Evolutionary conservation across 2,888 invertebrate genomes (phyloP), one percentile per base, ranked within the genome.

Genomic region (Andricus curvator): DNA sequence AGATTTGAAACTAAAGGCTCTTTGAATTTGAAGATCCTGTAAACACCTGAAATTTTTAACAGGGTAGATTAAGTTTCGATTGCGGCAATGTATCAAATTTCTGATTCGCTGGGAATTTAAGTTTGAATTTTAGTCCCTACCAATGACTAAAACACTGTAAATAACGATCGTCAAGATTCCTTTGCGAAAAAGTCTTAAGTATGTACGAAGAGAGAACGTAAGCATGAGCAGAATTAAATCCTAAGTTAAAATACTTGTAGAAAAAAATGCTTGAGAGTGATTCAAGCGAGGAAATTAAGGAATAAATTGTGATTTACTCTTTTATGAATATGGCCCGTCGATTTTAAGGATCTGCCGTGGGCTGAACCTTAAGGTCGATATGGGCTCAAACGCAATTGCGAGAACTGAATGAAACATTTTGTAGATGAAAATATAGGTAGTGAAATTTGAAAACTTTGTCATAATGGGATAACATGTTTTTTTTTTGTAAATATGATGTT

Each of bases 401-500:
- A 88, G 87, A 88, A 90, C 89, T 89, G 90, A 90, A 87, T 83
- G 87, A 88, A 86, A 89, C 82, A 87, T 89, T 89, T 90, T 88
- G 85, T 90, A 90, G 89, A 84, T 83, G 85, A 86, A 87, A 88
- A 84, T 78, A 82, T 90, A 90, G 88, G 83, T 90, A 90, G 88
- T 87, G 81, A 85, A 87, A 88, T 87, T 88, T 86, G 79, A 85
- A 83, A 85, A 83, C 84, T 86, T 86, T 85, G 79, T 84, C 83
- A 77, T 85, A 82, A 81, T 83, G 78, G 77, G 74, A 78, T 78
- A 84, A 84, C 83, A 85, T 78, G 77, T 81, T 88, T 86, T 90
- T 86, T 90, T 90, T 90, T 89, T 90, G 90, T 90, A 90, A 90
- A 90, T 90, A 90, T 83, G 85, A 85, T 86, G 84, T 88, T 88